phyloP scores from a whole-genome alignment of 2,113 vertebrate genomes.

The Mus musculus region DNA sequence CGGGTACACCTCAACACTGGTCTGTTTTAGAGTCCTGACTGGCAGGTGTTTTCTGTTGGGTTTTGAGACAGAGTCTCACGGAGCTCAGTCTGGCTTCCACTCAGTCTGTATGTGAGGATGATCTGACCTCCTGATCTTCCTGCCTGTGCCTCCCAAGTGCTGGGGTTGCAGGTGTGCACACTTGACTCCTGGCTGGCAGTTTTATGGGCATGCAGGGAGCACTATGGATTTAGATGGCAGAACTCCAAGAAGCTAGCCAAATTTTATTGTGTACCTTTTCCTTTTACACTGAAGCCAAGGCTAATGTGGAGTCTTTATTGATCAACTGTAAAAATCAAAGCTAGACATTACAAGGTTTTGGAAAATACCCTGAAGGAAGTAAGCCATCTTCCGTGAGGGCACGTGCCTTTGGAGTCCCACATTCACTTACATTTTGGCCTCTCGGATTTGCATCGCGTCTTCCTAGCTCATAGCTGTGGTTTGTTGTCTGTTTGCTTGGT shows the following conservation, averaged over 20 bases:
- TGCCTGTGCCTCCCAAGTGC: neutral
- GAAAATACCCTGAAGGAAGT: neutral
- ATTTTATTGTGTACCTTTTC: neutral
- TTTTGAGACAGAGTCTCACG: neutral
- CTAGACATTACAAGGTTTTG: neutral
- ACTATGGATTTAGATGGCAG: neutral
- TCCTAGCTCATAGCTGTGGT: neutral
- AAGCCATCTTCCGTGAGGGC: neutral
- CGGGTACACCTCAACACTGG: neutral
- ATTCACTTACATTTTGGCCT: neutral
- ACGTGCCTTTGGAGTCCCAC: neutral
- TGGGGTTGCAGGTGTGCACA: neutral
- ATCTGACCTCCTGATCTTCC: neutral
- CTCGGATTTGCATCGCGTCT: neutral
- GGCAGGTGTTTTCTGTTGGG: neutral
- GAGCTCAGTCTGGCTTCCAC: neutral
- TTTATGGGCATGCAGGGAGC: neutral
- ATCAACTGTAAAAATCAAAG: neutral
- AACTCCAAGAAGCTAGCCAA: neutral
- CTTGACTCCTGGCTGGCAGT: neutral
- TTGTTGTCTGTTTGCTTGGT: slow-evolving; percentile 14
- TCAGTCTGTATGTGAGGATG: neutral
- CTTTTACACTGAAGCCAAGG: neutral
- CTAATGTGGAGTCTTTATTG: neutral
- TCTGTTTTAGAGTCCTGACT: neutral